phyloP scores from a whole-genome alignment of 2,888 invertebrate species.

The Venusia cambrica region DNA sequence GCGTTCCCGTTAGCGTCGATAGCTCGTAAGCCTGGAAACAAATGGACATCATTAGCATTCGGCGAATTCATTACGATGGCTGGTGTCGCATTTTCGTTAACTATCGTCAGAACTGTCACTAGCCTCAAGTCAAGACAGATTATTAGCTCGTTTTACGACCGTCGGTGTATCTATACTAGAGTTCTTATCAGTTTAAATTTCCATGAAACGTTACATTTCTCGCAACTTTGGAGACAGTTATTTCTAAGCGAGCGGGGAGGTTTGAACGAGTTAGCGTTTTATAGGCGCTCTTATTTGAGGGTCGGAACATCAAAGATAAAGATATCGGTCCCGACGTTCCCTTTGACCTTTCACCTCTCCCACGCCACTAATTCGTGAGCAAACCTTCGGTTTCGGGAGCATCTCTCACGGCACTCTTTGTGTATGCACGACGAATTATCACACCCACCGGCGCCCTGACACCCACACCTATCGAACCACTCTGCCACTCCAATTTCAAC shows the following conservation, averaged over 20 bases:
- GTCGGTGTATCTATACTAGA: slow-evolving; percentile 15
- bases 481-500: slow-evolving; percentile 50
- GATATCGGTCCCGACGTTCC: slow-evolving; percentile 40
- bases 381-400: slow-evolving; percentile 70
- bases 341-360: slow-evolving; percentile 73
- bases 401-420: slow-evolving; percentile 73
- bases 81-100: slow-evolving; percentile 33
- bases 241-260: slow-evolving; percentile 5
- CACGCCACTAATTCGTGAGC: slow-evolving; percentile 68
- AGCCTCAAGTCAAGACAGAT: slow-evolving; percentile 26
- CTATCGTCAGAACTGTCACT: slow-evolving; percentile 35
- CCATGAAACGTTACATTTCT: slow-evolving; percentile 12
- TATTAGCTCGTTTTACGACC: slow-evolving; percentile 13
- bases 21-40: slow-evolving; percentile 96
- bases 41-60: slow-evolving; percentile 26
- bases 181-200: slow-evolving; percentile 16
- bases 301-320: slow-evolving; percentile 40
- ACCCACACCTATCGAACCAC: slow-evolving; percentile 49
- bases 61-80: slow-evolving; percentile 17
- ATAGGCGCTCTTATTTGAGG: slow-evolving; percentile 13
- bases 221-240: slow-evolving; percentile 4
- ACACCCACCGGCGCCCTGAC: slow-evolving; percentile 70
- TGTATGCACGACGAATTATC: slow-evolving; percentile 76
- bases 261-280: slow-evolving; percentile 14
- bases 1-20: slow-evolving; percentile 98